phyloP scores from a whole-genome alignment of 2,888 invertebrate species.

The Lamellibrachia satsuma region DNA sequence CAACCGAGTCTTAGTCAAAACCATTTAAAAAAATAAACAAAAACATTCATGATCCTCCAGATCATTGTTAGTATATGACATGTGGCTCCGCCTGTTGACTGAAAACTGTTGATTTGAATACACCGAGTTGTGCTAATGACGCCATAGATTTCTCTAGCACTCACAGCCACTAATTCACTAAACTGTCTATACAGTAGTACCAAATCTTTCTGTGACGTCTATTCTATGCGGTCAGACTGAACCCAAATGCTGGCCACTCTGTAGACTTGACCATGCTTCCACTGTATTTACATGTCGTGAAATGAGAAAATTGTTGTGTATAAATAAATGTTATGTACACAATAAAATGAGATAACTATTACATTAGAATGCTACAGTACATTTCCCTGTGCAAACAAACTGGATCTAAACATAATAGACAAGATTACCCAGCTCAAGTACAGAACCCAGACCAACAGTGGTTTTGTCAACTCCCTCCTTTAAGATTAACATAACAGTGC shows the following conservation, averaged over 20 bases:
- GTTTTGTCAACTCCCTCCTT: not conserved
- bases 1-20: not conserved
- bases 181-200: not conserved
- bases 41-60: not conserved
- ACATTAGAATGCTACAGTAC: not conserved
- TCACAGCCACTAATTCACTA: not conserved
- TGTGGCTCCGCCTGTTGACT: not conserved
- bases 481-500: not conserved
- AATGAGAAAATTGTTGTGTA: conserved; percentile 1
- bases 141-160: not conserved
- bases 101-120: not conserved
- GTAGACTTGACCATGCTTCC: not conserved
- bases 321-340: conserved; percentile 17
- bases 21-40: not conserved
- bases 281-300: not conserved
- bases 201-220: not conserved
- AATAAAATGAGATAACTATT: not conserved
- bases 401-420: not conserved
- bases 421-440: not conserved
- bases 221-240: not conserved
- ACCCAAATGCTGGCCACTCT: not conserved
- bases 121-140: not conserved
- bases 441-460: not conserved
- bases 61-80: not conserved
- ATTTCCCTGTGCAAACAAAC: not conserved